phyloP scores from a whole-genome alignment of 2,888 invertebrate genomes.

The Tubulanus polymorphus region DNA sequence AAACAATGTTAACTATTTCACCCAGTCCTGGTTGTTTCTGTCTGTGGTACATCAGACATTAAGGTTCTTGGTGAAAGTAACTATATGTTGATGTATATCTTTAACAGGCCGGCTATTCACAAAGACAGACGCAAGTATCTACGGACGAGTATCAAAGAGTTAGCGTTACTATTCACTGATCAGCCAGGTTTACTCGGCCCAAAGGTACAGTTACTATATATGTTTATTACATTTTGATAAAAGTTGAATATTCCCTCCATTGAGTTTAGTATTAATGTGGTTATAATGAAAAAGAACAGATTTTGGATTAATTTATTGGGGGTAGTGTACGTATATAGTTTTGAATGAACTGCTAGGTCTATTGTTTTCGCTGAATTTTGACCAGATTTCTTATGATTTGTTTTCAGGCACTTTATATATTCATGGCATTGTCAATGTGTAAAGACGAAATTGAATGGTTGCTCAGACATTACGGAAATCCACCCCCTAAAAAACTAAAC shows the following conservation, averaged over 20 bases:
- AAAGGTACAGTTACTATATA: conserved; percentile 62
- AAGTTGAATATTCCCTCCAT: too few species aligned
- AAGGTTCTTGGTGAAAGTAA: too few species aligned
- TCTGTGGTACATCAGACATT: too few species aligned
- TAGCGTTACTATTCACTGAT: conserved; percentile 91
- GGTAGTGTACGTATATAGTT: neutral
- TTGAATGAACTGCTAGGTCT: neutral
- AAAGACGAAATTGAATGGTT: conserved; percentile 97
- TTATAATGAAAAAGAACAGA: too few species aligned
- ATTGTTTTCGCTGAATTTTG: neutral
- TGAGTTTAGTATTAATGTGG: too few species aligned
- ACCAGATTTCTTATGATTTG: neutral
- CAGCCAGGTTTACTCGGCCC: conserved; percentile 97
- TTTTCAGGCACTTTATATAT: conserved; percentile 75
- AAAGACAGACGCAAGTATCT: conserved; percentile 94
- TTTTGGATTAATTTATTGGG: too few species aligned
- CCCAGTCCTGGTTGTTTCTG: neutral
- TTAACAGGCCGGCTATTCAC: conserved; percentile 73
- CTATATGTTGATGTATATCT: conserved; percentile 7
- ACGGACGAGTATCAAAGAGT: conserved; percentile 88
- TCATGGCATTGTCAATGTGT: conserved; percentile 92
- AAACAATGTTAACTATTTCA: neutral
- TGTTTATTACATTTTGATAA: too few species aligned
- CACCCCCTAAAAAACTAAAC: conserved; percentile 62
- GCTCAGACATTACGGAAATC: conserved; percentile 91